phyloP scores from a whole-genome alignment of 23 tunicate genomes.

The Trididemnum clinides region DNA sequence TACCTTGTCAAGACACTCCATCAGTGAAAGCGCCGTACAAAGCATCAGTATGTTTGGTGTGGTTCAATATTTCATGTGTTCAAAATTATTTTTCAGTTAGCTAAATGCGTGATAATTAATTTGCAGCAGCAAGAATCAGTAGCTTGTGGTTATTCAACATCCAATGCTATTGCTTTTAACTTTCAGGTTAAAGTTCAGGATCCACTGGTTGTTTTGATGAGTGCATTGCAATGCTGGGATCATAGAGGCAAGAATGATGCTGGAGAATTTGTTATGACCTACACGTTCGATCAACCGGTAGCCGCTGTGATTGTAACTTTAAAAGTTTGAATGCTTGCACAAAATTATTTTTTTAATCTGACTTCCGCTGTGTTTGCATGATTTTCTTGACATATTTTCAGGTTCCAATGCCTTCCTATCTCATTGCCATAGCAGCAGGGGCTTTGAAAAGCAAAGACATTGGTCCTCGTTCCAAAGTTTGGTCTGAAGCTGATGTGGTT shows the following conservation, averaged over 20 bases:
- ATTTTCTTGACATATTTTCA: no score
- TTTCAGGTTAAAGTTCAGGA: slow-evolving; percentile 74
- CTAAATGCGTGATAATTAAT: no score
- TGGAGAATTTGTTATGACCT: slow-evolving; percentile 49
- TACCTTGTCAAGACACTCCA: slow-evolving; percentile 98
- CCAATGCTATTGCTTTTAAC: no score
- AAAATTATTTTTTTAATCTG: no score
- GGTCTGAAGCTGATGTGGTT: slow-evolving; percentile 88
- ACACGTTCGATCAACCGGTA: slow-evolving; percentile 73
- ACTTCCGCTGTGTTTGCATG: no score
- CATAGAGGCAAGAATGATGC: slow-evolving; percentile 18
- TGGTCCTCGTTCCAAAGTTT: slow-evolving; percentile 92
- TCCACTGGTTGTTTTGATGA: slow-evolving; percentile 97
- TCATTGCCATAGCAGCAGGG: slow-evolving; percentile 92
- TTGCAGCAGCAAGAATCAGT: no score
- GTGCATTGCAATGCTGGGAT: slow-evolving; percentile 70
- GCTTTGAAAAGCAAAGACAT: slow-evolving; percentile 74
- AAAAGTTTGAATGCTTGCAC: no score
- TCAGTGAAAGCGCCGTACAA: slow-evolving; percentile 84
- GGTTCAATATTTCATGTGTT: not conserved
- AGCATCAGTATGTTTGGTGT: slow-evolving; percentile 80
- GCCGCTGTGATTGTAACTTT: no score
- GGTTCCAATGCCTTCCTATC: slow-evolving; percentile 93
- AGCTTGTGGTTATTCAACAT: no score
- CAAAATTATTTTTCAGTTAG: no score